Evolutionary conservation across 2,113 vertebrate genomes (phyloP).

Genomic region (Cyprinodon variegatus): DNA sequence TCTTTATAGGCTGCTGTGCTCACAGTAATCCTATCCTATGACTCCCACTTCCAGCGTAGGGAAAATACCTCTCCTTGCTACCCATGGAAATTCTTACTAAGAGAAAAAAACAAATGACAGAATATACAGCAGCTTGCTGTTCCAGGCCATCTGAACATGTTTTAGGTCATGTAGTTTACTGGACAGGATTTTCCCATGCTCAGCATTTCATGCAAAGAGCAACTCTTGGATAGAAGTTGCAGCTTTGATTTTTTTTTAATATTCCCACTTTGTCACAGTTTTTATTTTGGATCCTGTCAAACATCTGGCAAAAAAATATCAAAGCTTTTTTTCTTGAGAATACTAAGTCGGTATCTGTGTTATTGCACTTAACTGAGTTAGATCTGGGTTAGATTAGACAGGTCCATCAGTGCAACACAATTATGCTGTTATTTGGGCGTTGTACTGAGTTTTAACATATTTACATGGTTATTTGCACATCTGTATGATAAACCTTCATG

Average conservation of each 20-base stretch:
- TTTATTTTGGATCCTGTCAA: slow-evolving; percentile 34
- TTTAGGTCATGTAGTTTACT: slow-evolving; percentile 37
- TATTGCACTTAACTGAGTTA: too few species aligned
- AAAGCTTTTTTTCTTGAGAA: too few species aligned
- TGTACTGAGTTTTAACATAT: too few species aligned
- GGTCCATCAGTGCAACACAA: too few species aligned
- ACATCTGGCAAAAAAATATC: not conserved
- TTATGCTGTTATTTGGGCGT: too few species aligned
- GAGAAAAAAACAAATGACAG: slow-evolving; percentile 12
- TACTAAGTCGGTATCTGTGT: too few species aligned
- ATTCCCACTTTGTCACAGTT: slow-evolving; percentile 24
- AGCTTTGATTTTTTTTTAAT: slow-evolving; percentile 57
- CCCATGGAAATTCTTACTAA: slow-evolving; percentile 43
- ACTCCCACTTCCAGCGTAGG: slow-evolving; percentile 35
- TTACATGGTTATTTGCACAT: too few species aligned
- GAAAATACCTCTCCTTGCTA: slow-evolving; percentile 2
- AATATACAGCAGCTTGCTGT: slow-evolving; percentile 44
- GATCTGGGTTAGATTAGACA: too few species aligned
- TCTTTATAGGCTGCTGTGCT: slow-evolving; percentile 38
- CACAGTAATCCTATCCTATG: slow-evolving; percentile 40
- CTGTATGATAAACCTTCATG: too few species aligned
- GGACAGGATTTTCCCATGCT: slow-evolving; percentile 48
- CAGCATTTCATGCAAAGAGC: slow-evolving; percentile 31
- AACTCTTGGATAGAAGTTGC: slow-evolving; percentile 39
- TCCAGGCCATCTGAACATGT: slow-evolving; percentile 43